phyloP scores from a whole-genome alignment of 2,113 vertebrate species.

The Pelvicachromis taeniatus region DNA sequence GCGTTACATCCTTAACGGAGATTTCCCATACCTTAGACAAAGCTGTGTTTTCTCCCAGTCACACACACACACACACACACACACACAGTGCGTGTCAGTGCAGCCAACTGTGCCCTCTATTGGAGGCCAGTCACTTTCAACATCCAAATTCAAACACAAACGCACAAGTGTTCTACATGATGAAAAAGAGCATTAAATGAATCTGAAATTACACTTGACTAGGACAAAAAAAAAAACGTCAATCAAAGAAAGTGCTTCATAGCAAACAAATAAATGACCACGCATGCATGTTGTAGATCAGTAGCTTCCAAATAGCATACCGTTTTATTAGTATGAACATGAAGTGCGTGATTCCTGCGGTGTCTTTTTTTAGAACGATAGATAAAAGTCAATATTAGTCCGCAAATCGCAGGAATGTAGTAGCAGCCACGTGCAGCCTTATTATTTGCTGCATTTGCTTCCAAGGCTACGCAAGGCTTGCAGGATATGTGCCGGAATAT shows the following conservation, averaged over 20 bases:
- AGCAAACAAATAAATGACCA: constrained; percentile 24
- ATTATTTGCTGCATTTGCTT: constrained; percentile 30
- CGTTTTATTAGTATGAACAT: constrained; percentile 21
- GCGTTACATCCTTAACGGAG: background rate
- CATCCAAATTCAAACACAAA: constrained; percentile 28
- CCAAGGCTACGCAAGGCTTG: background rate
- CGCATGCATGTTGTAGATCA: background rate
- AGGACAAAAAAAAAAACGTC: background rate
- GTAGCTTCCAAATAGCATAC: background rate
- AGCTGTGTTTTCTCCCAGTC: constrained; percentile 2
- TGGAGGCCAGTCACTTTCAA: constrained; percentile 55
- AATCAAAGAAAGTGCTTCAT: background rate
- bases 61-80: background rate
- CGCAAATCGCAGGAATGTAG: constrained; percentile 15
- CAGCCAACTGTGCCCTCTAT: constrained; percentile 70
- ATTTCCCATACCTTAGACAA: background rate
- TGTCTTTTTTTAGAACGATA: background rate
- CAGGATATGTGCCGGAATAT: background rate
- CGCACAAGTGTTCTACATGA: background rate
- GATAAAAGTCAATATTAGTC: constrained; percentile 4
- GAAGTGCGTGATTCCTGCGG: background rate
- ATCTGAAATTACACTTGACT: background rate
- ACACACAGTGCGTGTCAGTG: background rate
- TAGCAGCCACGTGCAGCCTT: background rate
- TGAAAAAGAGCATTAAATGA: background rate